Conservation (phyloP, 2,888 invertebrate genomes). For the Torymus auratus region DNA sequence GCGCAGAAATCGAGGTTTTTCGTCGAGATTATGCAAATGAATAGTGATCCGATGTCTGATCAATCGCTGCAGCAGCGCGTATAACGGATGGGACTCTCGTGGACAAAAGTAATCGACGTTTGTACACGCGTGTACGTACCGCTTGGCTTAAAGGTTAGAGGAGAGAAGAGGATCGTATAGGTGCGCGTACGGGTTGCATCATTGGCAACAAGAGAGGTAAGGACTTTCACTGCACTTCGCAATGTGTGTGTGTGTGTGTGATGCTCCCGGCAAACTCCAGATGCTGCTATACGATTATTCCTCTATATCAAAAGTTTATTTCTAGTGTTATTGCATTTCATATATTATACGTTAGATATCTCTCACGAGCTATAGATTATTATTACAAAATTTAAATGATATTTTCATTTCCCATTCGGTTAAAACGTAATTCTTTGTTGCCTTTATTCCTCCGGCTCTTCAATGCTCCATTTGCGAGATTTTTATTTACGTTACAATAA, state of each 20-base stretch:
- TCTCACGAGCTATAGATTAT: too few relatives aligned
- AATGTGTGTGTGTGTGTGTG: conserved; percentile 17
- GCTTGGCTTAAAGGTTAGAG: too few relatives aligned
- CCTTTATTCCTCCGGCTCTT: too few relatives aligned
- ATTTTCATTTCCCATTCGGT: background rate
- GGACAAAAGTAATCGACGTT: conserved; percentile 40
- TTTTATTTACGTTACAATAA: too few relatives aligned
- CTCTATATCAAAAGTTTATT: conserved; percentile 1
- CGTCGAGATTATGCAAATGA: conserved; percentile 35
- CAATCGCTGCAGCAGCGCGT: conserved; percentile 12
- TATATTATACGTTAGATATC: conserved; percentile 1
- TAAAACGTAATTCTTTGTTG: too few relatives aligned
- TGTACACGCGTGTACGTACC: background rate
- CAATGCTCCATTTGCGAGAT: too few relatives aligned
- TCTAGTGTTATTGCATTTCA: background rate
- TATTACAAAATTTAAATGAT: too few relatives aligned
- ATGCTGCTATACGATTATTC: conserved; percentile 25
- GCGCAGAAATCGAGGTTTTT: conserved; percentile 34
- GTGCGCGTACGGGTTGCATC: conserved; percentile 42
- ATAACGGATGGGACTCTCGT: conserved; percentile 24
- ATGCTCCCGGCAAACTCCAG: conserved; percentile 12
- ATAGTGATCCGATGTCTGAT: conserved; percentile 35
- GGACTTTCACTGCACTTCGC: conserved; percentile 44
- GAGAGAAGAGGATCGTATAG: conserved; percentile 34
- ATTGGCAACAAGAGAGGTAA: conserved; percentile 24